A percentile compares a stretch with the other conserved stretches of the same genome.
phyloP scores from a whole-genome alignment of 2,888 invertebrate genomes.

The Germaria angustata region DNA sequence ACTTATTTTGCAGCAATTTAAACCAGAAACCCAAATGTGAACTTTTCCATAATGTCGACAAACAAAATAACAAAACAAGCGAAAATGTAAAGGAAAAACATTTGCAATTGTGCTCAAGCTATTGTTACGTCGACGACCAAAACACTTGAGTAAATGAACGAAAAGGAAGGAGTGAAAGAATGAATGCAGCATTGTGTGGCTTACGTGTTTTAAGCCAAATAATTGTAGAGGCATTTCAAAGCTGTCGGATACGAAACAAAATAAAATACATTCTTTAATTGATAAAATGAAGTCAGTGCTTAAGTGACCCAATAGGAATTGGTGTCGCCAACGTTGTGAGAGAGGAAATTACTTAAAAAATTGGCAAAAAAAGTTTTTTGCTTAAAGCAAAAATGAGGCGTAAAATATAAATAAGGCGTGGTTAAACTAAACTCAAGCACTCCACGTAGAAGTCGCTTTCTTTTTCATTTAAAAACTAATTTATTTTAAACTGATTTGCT shows the following conservation, averaged over 20 bases:
- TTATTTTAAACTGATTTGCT: no score
- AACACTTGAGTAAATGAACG: constrained; percentile 9
- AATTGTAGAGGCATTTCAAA: constrained; percentile 12
- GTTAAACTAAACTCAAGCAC: no score
- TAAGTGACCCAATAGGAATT: background rate
- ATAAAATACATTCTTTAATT: background rate
- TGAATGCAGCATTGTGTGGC: background rate
- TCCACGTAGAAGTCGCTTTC: no score
- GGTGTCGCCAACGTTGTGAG: no score
- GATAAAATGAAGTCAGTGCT: background rate
- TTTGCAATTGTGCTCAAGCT: constrained; percentile 2
- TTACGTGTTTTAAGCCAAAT: constrained; percentile 32
- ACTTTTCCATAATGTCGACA: background rate
- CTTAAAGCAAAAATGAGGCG: no score
- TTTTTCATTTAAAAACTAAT: no score
- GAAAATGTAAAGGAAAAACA: no score
- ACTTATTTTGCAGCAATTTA: constrained; percentile 30
- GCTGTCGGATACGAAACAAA: background rate
- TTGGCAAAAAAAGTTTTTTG: no score
- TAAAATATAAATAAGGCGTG: no score
- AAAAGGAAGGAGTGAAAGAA: background rate
- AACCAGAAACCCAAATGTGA: constrained; percentile 23
- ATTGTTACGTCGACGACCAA: constrained; percentile 19
- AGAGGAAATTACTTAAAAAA: no score
- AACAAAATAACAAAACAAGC: background rate